A percentile compares a stretch with the other conserved stretches of the same genome.
phyloP scores from a whole-genome alignment of 2,113 vertebrate species.

The Spheniscus mendiculus region DNA sequence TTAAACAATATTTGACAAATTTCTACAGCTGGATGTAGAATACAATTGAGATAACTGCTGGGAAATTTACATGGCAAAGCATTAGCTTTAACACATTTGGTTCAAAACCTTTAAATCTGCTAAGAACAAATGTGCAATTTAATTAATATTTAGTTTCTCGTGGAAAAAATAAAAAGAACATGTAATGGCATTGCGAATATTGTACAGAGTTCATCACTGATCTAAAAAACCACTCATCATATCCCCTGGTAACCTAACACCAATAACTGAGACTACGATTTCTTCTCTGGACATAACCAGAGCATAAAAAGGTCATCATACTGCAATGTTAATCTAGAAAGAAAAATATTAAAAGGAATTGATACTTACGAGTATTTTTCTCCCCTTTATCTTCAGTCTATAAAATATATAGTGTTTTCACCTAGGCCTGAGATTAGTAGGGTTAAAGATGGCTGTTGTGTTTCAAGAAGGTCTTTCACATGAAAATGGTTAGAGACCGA shows the following conservation, averaged over 20 bases:
- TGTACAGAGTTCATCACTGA: constrained; percentile 67
- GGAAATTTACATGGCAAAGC: constrained; percentile 77
- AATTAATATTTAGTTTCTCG: constrained; percentile 79
- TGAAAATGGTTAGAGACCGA: constrained; percentile 62
- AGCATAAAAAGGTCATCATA: constrained; percentile 58
- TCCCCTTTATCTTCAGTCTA: constrained; percentile 75
- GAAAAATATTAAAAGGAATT: constrained; percentile 66
- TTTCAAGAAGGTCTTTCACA: constrained; percentile 62
- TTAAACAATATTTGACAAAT: constrained; percentile 79
- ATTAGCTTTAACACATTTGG: constrained; percentile 77
- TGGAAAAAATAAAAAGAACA: constrained; percentile 70
- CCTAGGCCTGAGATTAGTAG: constrained; percentile 80
- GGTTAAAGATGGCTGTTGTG: constrained; percentile 73
- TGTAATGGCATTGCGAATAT: constrained; percentile 63
- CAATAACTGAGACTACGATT: constrained; percentile 57
- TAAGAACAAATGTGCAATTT: constrained; percentile 75
- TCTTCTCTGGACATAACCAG: constrained; percentile 61
- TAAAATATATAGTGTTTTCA: constrained; percentile 78
- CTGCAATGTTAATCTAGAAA: constrained; percentile 62
- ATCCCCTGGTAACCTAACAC: constrained; percentile 55
- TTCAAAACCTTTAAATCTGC: constrained; percentile 74
- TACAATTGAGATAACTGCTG: constrained; percentile 78
- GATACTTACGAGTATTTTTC: constrained; percentile 69
- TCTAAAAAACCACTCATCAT: constrained; percentile 50
- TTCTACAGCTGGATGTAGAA: constrained; percentile 77